phyloP scores from a whole-genome alignment of 2,113 vertebrate species.

The Columba janthina region DNA sequence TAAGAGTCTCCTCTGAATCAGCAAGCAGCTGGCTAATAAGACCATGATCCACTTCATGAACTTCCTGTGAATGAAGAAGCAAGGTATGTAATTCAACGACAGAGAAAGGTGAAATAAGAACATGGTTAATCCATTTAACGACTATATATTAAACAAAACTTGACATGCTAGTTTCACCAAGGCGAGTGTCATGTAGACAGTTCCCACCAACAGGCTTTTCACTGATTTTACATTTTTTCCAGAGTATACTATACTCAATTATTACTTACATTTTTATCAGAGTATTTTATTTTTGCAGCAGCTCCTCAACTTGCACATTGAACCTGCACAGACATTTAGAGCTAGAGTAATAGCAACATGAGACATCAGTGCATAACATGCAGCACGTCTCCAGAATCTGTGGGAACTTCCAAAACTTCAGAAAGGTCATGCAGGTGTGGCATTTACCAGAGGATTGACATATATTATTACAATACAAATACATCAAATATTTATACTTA shows the following conservation, averaged over 20 bases:
- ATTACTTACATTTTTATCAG: background rate
- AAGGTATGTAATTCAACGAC: background rate
- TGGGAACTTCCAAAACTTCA: background rate
- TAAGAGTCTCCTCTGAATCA: constrained; percentile 63
- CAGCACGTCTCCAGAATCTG: background rate
- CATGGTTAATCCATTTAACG: background rate
- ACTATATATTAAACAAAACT: background rate
- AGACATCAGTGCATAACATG: background rate
- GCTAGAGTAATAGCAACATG: background rate
- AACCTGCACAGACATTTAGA: background rate
- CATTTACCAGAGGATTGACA: background rate
- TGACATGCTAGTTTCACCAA: background rate
- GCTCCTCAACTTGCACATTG: background rate
- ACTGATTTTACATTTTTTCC: background rate
- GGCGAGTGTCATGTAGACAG: background rate
- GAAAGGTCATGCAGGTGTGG: background rate
- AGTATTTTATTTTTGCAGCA: background rate
- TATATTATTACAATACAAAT: background rate
- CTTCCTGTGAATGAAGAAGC: constrained; percentile 63
- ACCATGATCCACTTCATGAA: constrained; percentile 66
- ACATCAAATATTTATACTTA: background rate
- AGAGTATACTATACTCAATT: background rate
- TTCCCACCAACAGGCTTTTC: background rate
- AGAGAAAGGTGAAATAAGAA: constrained; percentile 1
- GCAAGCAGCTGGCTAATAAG: constrained; percentile 51